Evolutionary conservation across 2,113 vertebrate species (phyloP).

Genomic region (Stigmatopora nigra): DNA sequence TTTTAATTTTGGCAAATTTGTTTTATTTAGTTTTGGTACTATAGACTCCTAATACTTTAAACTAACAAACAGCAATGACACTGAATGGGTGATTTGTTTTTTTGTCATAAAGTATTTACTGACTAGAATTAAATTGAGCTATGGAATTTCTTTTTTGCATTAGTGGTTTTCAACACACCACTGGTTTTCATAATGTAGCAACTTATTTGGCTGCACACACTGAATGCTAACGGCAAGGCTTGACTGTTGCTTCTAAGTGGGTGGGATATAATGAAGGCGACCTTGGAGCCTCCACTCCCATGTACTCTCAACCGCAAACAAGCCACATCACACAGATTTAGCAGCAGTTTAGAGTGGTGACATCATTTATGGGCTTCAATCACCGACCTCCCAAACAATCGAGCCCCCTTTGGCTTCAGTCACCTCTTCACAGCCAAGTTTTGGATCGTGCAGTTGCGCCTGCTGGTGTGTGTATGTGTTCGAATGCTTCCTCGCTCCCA

Average conservation of each 20-base stretch:
- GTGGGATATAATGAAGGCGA: slow-evolving; percentile 41
- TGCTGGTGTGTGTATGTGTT: slow-evolving; percentile 4
- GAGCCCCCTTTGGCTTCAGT: not conserved
- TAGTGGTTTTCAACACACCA: slow-evolving; percentile 17
- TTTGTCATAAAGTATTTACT: not conserved
- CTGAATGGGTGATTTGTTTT: not conserved
- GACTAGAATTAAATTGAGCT: not conserved
- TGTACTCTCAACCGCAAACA: slow-evolving; percentile 42
- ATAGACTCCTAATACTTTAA: not conserved
- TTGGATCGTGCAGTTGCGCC: slow-evolving; percentile 12
- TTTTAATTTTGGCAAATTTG: too few relatives aligned
- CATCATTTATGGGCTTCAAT: slow-evolving; percentile 49
- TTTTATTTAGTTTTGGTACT: too few relatives aligned
- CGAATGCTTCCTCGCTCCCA: slow-evolving; percentile 27
- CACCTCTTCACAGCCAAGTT: slow-evolving; percentile 26
- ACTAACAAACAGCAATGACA: not conserved
- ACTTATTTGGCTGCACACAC: slow-evolving; percentile 37
- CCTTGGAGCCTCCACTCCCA: slow-evolving; percentile 37
- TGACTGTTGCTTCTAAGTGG: slow-evolving; percentile 46
- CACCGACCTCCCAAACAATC: slow-evolving; percentile 29
- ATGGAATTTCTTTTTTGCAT: not conserved
- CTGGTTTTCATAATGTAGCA: slow-evolving; percentile 30
- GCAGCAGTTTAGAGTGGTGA: slow-evolving; percentile 33
- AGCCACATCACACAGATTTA: slow-evolving; percentile 49
- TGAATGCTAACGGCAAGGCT: slow-evolving; percentile 21